Base-by-base conservation (phyloP, 2,888 invertebrate genomes). In the Mythimna lalbum region DNA sequence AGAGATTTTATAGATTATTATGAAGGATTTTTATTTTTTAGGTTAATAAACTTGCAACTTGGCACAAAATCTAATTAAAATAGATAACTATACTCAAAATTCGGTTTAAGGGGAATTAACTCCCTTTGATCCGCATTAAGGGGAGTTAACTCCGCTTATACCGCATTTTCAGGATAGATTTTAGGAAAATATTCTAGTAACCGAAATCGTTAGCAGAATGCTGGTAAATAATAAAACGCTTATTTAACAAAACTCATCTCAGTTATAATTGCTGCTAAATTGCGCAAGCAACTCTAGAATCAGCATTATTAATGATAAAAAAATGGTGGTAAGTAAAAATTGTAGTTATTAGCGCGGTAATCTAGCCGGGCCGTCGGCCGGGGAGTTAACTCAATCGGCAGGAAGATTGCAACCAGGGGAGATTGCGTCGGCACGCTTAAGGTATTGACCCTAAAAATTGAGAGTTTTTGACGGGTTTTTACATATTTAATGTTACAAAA, bases 281-380 rank as follows among this genome's bases (percentile, higher is more conserved):
- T 59, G 2, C 19, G 0, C 4, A n/a, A 53, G 14, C n/a, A 60
- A 19, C 39, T 50, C n/a, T 43, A 33, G 21, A 33, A 59, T 0
- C 47, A 73, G 27, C 43, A 21, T 50, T 63, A 47, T 60, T 81
- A 81, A 83, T 81, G 68, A 79, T n/a, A n/a, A n/a, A n/a, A n/a
- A n/a, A n/a, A n/a, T n/a, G 69, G 17, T 47, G 70, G 43, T 74
- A 56, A 73, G 72, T 70, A 63, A 72, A 81, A 77, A 68, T 79
- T 77, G 2, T 52, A 61, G 59, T 74, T 76, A 83, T 82, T 84
- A 84, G 47, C 50, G 57, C 31, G 9, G 78, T 80, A 82, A 84
- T 82, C 72, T 69, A 59, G 60, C 47, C 53, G 63, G 73, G 69
- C 19, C 17, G 63, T 27, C 7, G 21, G 78, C 21, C 61, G 21